phyloP scores from a whole-genome alignment of 2,113 vertebrate genomes.

The Sceloporus undulatus region DNA sequence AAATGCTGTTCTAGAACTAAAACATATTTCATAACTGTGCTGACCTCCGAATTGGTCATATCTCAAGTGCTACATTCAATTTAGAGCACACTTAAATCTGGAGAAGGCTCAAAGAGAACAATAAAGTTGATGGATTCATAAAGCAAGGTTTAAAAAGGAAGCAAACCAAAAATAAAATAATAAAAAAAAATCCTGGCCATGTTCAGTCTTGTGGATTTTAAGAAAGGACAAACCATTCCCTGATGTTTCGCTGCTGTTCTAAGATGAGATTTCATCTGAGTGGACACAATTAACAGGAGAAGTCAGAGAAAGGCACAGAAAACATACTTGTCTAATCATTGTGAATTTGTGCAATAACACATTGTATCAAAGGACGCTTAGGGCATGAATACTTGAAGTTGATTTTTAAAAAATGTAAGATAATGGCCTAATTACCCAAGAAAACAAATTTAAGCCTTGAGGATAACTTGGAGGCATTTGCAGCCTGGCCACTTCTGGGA shows the following conservation, averaged over 20 bases:
- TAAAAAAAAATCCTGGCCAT: neutral
- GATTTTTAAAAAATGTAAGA: too few species aligned
- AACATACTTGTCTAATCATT: neutral
- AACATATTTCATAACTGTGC: neutral
- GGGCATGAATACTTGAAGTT: neutral
- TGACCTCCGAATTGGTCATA: neutral
- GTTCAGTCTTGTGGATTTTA: neutral
- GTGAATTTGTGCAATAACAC: neutral
- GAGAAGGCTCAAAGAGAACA: slow-evolving; percentile 3
- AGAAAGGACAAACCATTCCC: neutral
- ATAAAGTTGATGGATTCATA: slow-evolving; percentile 10
- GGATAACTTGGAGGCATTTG: too few species aligned
- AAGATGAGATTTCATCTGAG: neutral
- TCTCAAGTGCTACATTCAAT: neutral
- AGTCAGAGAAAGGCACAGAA: neutral
- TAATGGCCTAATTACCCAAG: too few species aligned
- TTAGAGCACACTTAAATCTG: neutral
- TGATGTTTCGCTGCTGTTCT: neutral
- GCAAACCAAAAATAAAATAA: neutral
- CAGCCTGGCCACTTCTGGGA: too few species aligned
- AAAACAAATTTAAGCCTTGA: too few species aligned
- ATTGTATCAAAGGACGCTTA: neutral
- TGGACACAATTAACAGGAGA: neutral
- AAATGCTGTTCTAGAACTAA: neutral
- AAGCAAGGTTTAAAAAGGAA: neutral